Conservation (phyloP, 2,797 vertebrate genomes). For the Cossypha heuglini region DNA sequence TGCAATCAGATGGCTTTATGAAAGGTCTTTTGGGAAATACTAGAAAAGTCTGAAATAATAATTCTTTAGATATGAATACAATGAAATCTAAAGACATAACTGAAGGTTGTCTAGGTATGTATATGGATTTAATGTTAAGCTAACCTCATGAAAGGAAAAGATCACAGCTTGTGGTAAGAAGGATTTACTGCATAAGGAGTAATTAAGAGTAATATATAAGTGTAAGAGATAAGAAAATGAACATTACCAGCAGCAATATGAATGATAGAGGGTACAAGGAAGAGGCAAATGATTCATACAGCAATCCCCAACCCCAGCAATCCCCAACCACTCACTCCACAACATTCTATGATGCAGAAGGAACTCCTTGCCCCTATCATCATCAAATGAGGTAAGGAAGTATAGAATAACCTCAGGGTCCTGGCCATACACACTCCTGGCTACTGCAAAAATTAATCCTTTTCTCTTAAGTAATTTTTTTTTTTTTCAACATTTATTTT, state of each 20-base stretch:
- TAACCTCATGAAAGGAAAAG: neutral
- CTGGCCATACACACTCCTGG: no score
- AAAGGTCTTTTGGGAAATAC: neutral
- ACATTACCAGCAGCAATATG: neutral
- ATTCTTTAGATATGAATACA: neutral
- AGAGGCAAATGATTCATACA: neutral
- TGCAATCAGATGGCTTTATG: neutral
- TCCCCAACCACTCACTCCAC: neutral
- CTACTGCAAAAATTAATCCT: neutral
- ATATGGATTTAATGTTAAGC: neutral
- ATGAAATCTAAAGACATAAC: neutral
- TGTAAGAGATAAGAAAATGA: neutral
- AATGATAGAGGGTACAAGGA: neutral
- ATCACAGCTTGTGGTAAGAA: neutral
- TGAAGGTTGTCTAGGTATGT: neutral
- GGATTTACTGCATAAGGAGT: neutral
- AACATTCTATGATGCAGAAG: neutral
- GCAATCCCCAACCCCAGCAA: neutral
- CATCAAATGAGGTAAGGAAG: neutral
- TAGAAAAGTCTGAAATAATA: neutral
- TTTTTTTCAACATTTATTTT: neutral
- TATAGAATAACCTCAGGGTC: neutral
- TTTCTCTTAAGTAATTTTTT: neutral
- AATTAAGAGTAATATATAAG: neutral
- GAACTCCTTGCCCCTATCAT: rapidly evolving